A percentile compares a stretch with the other conserved stretches of the same genome.
Conservation (phyloP, 2,113 vertebrate genomes). For the Thryonomys swinderianus region DNA sequence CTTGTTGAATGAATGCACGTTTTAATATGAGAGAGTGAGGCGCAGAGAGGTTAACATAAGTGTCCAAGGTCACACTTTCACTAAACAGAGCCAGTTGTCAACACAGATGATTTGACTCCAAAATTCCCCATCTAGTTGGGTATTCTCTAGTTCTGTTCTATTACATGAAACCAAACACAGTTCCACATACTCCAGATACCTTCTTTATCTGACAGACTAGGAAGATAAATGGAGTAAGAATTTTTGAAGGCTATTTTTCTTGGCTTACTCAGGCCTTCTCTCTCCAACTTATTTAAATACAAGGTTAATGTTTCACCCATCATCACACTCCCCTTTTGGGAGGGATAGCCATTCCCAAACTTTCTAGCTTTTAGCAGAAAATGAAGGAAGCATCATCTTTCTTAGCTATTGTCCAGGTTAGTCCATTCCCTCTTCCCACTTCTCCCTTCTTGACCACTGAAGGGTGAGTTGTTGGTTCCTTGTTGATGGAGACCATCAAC, state of each 20-base stretch:
- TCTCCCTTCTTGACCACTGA: background rate
- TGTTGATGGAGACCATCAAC: background rate
- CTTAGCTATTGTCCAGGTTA: background rate
- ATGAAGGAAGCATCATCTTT: background rate
- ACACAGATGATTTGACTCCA: background rate
- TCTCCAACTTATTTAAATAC: background rate
- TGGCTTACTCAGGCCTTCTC: background rate
- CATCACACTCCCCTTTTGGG: background rate
- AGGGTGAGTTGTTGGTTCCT: background rate
- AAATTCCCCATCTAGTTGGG: background rate
- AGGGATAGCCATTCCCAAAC: background rate
- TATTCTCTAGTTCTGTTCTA: background rate
- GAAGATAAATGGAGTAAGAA: background rate
- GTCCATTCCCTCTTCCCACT: background rate
- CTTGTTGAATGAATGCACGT: background rate
- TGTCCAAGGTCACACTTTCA: background rate
- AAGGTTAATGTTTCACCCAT: background rate
- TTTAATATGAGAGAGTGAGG: background rate
- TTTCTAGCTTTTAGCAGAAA: background rate
- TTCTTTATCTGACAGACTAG: background rate
- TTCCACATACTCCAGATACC: background rate
- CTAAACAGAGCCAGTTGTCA: background rate
- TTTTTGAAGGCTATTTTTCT: background rate
- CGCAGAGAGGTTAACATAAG: background rate
- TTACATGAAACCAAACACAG: background rate